Percentiles rank a stretch among this genome's conserved stretches.
Evolutionary conservation across 2,113 vertebrate species (phyloP).

Genomic region (Ia io): DNA sequence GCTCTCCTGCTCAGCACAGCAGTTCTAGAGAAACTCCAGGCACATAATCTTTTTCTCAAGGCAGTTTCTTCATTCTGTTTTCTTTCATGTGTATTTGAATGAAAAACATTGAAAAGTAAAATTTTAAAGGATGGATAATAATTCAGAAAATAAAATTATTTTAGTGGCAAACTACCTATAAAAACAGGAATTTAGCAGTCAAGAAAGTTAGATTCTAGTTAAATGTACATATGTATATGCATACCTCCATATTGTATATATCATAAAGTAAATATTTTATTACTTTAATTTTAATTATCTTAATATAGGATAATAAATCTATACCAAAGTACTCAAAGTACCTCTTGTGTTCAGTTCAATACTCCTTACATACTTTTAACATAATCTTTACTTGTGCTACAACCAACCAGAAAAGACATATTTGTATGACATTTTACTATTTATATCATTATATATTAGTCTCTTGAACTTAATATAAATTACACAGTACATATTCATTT

Average conservation of each 20-base stretch:
- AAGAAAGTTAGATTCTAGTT: neutral
- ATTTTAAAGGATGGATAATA: neutral
- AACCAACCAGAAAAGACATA: neutral
- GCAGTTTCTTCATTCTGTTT: neutral
- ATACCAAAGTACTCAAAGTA: neutral
- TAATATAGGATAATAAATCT: neutral
- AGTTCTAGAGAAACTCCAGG: neutral
- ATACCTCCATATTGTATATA: neutral
- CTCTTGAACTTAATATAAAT: neutral
- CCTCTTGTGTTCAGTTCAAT: neutral
- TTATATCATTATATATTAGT: neutral
- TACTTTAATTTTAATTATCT: neutral
- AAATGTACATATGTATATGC: neutral
- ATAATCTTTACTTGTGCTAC: neutral
- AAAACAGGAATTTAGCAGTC: neutral
- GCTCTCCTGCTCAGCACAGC: neutral
- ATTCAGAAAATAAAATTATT: constrained; percentile 3
- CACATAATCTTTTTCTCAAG: neutral
- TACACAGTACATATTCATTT: neutral
- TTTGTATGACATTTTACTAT: neutral
- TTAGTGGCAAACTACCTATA: neutral
- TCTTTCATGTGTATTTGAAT: neutral
- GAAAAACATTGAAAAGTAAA: neutral
- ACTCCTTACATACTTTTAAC: neutral
- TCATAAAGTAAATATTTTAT: neutral